Evolutionary conservation across 2,888 invertebrate species (phyloP), one percentile per base, ranked within the genome.

Genomic region (Tuta absoluta): DNA sequence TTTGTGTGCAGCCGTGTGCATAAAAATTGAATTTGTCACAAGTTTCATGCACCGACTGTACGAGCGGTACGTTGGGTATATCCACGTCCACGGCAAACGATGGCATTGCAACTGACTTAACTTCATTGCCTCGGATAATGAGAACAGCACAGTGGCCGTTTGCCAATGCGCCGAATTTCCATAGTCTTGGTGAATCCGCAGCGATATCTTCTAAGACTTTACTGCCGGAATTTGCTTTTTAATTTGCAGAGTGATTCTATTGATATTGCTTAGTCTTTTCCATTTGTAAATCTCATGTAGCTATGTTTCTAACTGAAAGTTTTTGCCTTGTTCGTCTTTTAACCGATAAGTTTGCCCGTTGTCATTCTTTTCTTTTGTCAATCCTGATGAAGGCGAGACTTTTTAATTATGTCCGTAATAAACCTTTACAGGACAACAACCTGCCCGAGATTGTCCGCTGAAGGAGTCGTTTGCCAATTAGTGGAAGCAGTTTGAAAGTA

Each of bases 391-490:
- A 56, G 23, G n/a, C 23, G n/a, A 23, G 19, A 57, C 21, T 62
- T 62, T 41, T 66, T 66, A 63, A 63, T 63, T 63, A 41, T 23
- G 14, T 12, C 51, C 19, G 10, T 65, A 65, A 63, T 65, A 28
- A 59, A 59, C 63, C 60, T 63, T 48, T 41, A 53, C 45, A 61
- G 24, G 61, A 51, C 60, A 49, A 62, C 41, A 63, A 62, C 57
- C 62, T 19, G 10, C 8, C 60, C 21, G 23, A 17, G 49, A 24
- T 17, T 45, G 53, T 59, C 28, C 41, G 48, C 56, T 49, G 37
- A 65, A 63, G 61, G 63, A 64, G 64, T 64, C 64, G 49, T 64
- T 66, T 51, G 62, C 66, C 64, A 66, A 66, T 66, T 66, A 66
- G 66, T 53, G 64, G 59, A 24, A 59, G 59, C 64, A 64, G 62